These are phyloP conservation scores for Rallus crepitans DNA, from an alignment of 2,797 vertebrate genomes.

Conservation along the genomic window DNA sequence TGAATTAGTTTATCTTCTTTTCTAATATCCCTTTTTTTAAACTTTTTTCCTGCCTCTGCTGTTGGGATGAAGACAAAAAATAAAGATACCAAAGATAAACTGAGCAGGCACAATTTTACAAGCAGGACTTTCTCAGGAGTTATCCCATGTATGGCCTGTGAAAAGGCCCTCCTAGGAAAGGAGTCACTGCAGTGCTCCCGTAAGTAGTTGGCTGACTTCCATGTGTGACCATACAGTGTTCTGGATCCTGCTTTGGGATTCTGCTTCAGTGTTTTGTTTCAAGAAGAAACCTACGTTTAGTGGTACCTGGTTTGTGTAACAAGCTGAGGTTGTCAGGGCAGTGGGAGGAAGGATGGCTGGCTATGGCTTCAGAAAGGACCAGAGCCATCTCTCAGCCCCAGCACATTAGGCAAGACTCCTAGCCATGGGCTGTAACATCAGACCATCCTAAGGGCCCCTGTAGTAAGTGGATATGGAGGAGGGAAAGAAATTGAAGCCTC, in stretches of 20 bases:
- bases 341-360: not conserved
- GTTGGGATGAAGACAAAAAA: constrained; percentile 84
- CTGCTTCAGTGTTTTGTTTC: not conserved
- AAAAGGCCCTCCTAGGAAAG: constrained; percentile 88
- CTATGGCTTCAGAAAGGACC: not conserved
- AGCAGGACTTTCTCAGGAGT: constrained; percentile 86
- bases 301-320: not conserved
- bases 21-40: not conserved
- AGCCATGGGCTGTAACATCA: not conserved
- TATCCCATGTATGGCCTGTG: constrained; percentile 88
- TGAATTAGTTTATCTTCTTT: not conserved
- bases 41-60: constrained; percentile 11
- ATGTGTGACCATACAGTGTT: not conserved
- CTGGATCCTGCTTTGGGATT: not conserved
- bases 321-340: not conserved
- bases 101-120: constrained; percentile 88
- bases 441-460: not conserved
- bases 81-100: constrained; percentile 90
- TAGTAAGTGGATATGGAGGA: not conserved
- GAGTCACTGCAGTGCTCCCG: constrained; percentile 91
- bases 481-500: not conserved
- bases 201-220: constrained; percentile 77
- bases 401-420: not conserved
- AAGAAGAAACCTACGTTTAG: not conserved
- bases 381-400: fast-evolving